Conservation (phyloP, 2,888 invertebrate species). For the Eupithecia inturbata region DNA sequence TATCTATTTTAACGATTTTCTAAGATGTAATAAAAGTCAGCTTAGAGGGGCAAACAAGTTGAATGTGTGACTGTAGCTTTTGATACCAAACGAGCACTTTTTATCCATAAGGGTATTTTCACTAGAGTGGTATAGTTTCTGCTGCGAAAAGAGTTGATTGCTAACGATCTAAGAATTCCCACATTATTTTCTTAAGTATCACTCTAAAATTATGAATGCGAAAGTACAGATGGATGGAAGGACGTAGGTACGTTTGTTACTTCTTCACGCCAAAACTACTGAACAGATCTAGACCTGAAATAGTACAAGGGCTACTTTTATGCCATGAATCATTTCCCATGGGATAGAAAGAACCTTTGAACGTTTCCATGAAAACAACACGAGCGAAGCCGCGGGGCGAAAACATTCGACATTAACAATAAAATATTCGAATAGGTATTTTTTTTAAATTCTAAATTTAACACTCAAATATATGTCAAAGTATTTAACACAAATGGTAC, state of each 20-base stretch:
- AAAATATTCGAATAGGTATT: no score
- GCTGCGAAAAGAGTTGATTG: not conserved
- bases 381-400: no score
- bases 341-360: not conserved
- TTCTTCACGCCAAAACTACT: no score
- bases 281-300: no score
- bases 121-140: not conserved
- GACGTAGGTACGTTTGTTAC: no score
- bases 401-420: not conserved
- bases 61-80: not conserved
- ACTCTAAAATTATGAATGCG: no score
- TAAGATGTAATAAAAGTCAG: slow-evolving; percentile 80
- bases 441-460: no score
- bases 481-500: no score
- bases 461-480: no score
- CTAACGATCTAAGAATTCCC: not conserved
- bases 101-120: not conserved
- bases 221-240: no score
- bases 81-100: not conserved
- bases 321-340: no score
- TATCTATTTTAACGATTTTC: slow-evolving; percentile 56
- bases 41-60: slow-evolving; percentile 60
- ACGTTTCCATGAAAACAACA: not conserved
- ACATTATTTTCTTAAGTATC: not conserved
- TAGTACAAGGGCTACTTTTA: no score